A percentile compares a stretch with the other conserved stretches of the same genome.
Conservation (phyloP, 2,797 vertebrate species). For the Channallabes apus region DNA sequence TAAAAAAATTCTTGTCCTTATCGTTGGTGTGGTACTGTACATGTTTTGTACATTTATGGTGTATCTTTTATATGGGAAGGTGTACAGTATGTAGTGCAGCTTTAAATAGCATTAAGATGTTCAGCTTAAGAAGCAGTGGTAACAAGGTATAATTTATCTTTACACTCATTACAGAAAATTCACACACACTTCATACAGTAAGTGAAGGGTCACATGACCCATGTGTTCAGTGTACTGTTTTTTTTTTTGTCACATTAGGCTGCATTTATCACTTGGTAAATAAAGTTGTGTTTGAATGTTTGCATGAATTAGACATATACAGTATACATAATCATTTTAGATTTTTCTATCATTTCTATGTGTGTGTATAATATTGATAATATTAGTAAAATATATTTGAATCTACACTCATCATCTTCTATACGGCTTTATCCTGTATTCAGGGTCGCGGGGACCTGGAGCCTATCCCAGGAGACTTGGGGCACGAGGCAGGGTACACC, state of each 20-base stretch:
- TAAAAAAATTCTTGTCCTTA: neutral
- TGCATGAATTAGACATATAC: neutral
- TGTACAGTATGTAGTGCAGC: neutral
- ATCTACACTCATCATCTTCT: too few species aligned
- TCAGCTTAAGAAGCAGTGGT: neutral
- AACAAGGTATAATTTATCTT: neutral
- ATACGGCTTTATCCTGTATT: too few species aligned
- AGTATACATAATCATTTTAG: neutral
- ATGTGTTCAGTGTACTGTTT: neutral
- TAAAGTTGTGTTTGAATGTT: neutral
- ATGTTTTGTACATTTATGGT: neutral
- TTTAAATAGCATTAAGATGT: neutral
- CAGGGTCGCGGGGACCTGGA: too few species aligned
- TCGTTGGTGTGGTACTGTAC: neutral
- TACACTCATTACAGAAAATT: neutral
- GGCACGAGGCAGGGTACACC: too few species aligned
- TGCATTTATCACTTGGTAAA: neutral
- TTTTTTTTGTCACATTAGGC: too few species aligned
- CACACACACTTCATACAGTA: neutral
- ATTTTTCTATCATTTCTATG: too few species aligned
- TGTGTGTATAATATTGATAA: too few species aligned
- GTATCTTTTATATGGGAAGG: neutral
- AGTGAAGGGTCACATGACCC: neutral
- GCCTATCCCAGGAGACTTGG: too few species aligned
- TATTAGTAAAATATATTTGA: too few species aligned